phyloP scores from a whole-genome alignment of 1,140 invertebrate species.

The Penaeus vannamei region DNA sequence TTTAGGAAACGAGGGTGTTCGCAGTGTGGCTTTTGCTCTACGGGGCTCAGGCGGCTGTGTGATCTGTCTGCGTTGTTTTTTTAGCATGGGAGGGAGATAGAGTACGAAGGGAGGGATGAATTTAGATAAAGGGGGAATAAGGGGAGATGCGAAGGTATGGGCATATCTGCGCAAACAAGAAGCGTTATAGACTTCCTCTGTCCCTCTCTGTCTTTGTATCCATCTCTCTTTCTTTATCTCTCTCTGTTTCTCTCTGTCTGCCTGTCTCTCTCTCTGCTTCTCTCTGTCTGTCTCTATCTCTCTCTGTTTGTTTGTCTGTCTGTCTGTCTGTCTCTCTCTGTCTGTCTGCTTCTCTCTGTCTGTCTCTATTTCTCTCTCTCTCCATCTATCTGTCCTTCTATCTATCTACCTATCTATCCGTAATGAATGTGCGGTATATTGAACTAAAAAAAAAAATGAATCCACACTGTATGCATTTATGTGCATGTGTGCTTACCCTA shows the following conservation, averaged over 20 bases:
- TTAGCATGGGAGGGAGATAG: too few relatives aligned
- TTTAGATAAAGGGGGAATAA: neutral
- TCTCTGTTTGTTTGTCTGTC: neutral
- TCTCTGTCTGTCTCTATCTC: neutral
- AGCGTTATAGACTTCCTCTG: neutral
- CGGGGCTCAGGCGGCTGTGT: too few relatives aligned
- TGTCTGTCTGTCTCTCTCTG: neutral
- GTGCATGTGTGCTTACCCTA: too few relatives aligned
- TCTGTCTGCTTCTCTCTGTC: neutral
- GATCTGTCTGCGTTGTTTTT: too few relatives aligned
- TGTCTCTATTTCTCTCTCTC: neutral
- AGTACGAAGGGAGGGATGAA: too few relatives aligned
- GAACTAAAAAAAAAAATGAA: too few relatives aligned
- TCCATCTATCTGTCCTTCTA: neutral
- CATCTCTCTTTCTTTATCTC: neutral
- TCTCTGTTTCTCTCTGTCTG: neutral
- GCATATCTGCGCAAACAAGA: neutral
- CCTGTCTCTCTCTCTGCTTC: neutral
- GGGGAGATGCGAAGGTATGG: neutral
- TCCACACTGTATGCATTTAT: too few relatives aligned
- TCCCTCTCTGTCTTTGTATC: neutral
- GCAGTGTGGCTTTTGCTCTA: too few relatives aligned
- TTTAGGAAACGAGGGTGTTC: too few relatives aligned
- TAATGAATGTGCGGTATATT: too few relatives aligned
- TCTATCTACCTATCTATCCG: too few relatives aligned